Evolutionary conservation across 2,888 invertebrate genomes (phyloP), one percentile per base, ranked within the genome.

Genomic region (Amiota communis): DNA sequence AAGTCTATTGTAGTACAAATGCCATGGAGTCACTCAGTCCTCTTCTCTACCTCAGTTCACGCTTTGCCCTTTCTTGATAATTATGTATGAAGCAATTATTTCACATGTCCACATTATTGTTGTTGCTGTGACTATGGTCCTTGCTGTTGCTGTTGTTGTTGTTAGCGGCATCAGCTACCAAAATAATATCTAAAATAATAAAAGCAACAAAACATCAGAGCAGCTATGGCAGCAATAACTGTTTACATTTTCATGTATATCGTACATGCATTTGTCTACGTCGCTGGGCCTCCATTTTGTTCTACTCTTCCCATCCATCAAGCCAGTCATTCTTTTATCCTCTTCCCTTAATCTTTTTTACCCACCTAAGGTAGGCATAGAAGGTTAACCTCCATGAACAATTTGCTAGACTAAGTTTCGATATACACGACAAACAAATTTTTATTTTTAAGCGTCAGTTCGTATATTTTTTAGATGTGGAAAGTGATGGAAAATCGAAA

Each of bases 1-100:
- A 15, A n/a, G 57, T n/a, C n/a, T n/a, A n/a, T n/a, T n/a, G n/a
- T n/a, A n/a, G 51, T 15, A 64, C 64, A n/a, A n/a, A n/a, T n/a
- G n/a, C n/a, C n/a, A 46, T n/a, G 15, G 67, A 67, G 67, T 49
- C 67, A 67, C 2, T 23, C 23, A 23, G 23, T 23, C 23, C 36
- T 36, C 6, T 36, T 36, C 36, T 36, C 36, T 6, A 4, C 36
- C 36, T 36, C 36, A 36, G 36, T 36, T 36, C 8, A 6, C 8
- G 36, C 6, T 36, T 36, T 36, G 36, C 36, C 36, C 67, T 53
- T 67, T 76, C 74, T 74, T 76, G 80, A 82, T 82, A 82, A 82
- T 82, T 82, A 84, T 84, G 82, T 83, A 82, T 84, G 80, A 81
- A 84, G 83, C 82, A 82, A 82, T 82, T 82, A 82, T 84, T 83